Percentiles rank a stretch among this genome's conserved stretches.
Conservation (phyloP, 37 sponge, comb jelly and placozoan genomes). For the Petrosia ficiformis region DNA sequence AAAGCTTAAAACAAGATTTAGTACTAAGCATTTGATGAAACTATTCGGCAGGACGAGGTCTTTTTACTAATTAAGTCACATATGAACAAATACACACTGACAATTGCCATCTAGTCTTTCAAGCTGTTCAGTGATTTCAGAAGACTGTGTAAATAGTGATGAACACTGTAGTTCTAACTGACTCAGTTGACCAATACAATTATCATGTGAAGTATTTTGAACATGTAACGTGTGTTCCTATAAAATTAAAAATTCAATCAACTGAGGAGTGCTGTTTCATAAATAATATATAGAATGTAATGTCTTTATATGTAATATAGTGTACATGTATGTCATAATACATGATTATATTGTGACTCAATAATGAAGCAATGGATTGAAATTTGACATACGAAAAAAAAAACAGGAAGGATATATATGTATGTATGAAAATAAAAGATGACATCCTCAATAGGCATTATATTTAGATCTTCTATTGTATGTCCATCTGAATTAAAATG, state of each 20-base stretch:
- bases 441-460: too few species aligned
- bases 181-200: slow-evolving; percentile 22
- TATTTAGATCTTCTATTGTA: too few species aligned
- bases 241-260: background rate
- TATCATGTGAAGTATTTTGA: slow-evolving; percentile 53
- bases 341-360: too few species aligned
- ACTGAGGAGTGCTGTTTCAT: too few species aligned
- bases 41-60: too few species aligned
- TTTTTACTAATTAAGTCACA: background rate
- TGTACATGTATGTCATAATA: background rate
- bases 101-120: slow-evolving; percentile 55
- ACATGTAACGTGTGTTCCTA: slow-evolving; percentile 60
- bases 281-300: background rate
- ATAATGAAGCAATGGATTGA: too few species aligned
- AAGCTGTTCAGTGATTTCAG: slow-evolving; percentile 37
- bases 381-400: too few species aligned
- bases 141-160: slow-evolving; percentile 16
- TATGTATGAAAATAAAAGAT: too few species aligned
- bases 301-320: background rate
- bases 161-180: slow-evolving; percentile 61
- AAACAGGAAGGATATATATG: too few species aligned
- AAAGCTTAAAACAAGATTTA: too few species aligned
- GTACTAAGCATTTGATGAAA: too few species aligned
- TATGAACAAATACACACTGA: background rate
- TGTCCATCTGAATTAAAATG: too few species aligned